A percentile compares a stretch with the other conserved stretches of the same genome.
Evolutionary conservation across 2,113 vertebrate species (phyloP).

Genomic region (Hipposideros armiger): DNA sequence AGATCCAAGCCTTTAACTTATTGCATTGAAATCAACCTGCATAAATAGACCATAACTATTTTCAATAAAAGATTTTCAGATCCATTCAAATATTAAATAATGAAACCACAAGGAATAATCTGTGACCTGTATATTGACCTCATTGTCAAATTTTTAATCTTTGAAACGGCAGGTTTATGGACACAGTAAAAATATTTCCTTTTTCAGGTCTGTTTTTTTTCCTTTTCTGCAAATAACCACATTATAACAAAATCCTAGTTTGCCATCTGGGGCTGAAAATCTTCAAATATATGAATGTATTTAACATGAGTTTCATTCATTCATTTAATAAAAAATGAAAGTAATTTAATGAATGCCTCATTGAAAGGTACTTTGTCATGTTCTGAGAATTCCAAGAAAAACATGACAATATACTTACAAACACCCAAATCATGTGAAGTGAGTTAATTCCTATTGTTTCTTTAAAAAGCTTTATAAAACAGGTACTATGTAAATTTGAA

Average conservation of each 20-base stretch:
- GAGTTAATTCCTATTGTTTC: not conserved
- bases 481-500: not conserved
- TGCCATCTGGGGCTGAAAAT: not conserved
- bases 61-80: not conserved
- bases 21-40: not conserved
- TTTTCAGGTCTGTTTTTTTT: not conserved
- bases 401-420: not conserved
- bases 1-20: not conserved
- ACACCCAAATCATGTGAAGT: not conserved
- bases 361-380: not conserved
- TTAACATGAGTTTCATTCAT: not conserved
- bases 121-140: not conserved
- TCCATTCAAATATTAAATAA: not conserved
- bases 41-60: not conserved
- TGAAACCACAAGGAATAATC: not conserved
- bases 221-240: not conserved
- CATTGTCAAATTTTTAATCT: not conserved
- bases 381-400: not conserved
- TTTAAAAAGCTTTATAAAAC: not conserved
- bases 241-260: conserved; percentile 2
- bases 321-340: not conserved
- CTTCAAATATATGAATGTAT: not conserved
- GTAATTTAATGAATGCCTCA: not conserved
- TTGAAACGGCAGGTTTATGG: not conserved
- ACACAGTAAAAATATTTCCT: not conserved